phyloP scores from a whole-genome alignment of 2,113 vertebrate species.

The Herpailurus yagouaroundi region DNA sequence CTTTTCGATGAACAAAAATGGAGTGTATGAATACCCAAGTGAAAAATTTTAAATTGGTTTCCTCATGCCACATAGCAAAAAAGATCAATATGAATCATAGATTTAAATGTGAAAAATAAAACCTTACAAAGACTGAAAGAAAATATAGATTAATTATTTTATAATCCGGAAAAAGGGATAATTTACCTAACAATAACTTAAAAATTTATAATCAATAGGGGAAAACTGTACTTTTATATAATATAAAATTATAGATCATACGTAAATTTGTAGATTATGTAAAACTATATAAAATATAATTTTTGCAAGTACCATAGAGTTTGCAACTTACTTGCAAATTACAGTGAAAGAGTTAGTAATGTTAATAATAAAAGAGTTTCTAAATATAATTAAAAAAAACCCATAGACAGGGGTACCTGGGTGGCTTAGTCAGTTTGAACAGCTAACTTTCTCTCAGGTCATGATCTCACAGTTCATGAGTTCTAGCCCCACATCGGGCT shows the following conservation, averaged over 20 bases:
- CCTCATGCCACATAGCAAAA: background rate
- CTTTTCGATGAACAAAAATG: background rate
- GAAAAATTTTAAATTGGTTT: background rate
- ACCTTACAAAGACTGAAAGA: background rate
- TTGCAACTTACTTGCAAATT: background rate
- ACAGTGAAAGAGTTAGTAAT: background rate
- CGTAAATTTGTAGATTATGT: background rate
- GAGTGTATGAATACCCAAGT: background rate
- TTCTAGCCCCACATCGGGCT: no score
- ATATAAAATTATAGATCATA: background rate
- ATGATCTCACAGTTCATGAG: no score
- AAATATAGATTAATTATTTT: background rate
- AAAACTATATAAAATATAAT: background rate
- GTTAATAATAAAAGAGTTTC: background rate
- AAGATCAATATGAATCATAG: background rate
- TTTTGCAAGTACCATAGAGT: background rate
- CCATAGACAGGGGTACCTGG: no score
- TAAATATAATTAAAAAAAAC: background rate
- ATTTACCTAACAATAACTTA: background rate
- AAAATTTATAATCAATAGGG: background rate
- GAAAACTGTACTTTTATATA: background rate
- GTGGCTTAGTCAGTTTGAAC: no score
- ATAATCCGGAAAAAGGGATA: background rate
- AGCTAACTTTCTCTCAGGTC: no score
- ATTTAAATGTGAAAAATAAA: background rate